A percentile compares a stretch with the other conserved stretches of the same genome.
These are phyloP conservation scores for Ephestia elutella DNA, from an alignment of 1,140 invertebrate species.

Conservation along the genomic window DNA sequence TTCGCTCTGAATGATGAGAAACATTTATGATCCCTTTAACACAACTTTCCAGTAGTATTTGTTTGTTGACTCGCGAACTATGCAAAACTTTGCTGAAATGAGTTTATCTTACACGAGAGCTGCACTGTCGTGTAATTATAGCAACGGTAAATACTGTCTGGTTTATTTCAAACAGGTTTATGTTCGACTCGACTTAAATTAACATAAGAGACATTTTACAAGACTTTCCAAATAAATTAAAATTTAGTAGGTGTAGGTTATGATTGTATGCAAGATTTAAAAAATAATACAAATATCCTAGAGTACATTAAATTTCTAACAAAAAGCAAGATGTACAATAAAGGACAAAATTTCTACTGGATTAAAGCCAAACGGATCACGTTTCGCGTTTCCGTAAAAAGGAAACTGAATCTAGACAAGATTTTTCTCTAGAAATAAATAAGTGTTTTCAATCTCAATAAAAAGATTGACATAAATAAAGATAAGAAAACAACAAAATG, in stretches of 20 bases:
- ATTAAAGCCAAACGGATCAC: conserved; percentile 35
- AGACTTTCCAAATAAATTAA: too few species aligned
- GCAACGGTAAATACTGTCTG: not conserved
- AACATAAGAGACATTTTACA: too few species aligned
- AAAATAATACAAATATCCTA: not conserved
- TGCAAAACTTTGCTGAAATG: not conserved
- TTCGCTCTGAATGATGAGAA: conserved; percentile 1
- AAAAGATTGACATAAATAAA: too few species aligned
- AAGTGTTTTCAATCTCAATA: not conserved
- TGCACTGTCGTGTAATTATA: not conserved
- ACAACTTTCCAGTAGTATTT: not conserved
- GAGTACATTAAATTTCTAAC: not conserved
- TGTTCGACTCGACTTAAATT: too few species aligned
- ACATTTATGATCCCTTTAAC: not conserved
- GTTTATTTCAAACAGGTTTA: not conserved
- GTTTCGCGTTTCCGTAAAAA: conserved; percentile 30
- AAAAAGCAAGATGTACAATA: conserved; percentile 7
- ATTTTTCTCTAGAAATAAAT: conserved; percentile 18
- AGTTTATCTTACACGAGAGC: not conserved
- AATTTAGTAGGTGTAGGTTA: not conserved
- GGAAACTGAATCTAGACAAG: conserved; percentile 30
- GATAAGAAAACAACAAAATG: not conserved
- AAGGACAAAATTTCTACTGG: conserved; percentile 25
- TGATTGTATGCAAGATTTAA: too few species aligned
- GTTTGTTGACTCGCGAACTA: conserved; percentile 3